A percentile compares a stretch with the other conserved stretches of the same genome.
Conservation (phyloP, 2,113 vertebrate species). For the Chionomys nivalis region DNA sequence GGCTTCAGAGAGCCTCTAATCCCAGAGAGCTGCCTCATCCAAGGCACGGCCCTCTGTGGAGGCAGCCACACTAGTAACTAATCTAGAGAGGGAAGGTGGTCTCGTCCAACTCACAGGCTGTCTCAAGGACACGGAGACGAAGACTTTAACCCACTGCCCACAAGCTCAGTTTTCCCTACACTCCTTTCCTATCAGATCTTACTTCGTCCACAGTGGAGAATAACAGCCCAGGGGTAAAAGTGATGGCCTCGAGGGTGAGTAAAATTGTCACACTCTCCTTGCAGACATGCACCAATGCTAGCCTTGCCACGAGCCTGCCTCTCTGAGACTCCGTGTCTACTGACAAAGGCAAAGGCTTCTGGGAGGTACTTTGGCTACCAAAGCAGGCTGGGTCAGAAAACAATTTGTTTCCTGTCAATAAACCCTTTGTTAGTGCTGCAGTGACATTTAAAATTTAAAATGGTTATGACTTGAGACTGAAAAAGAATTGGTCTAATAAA, state of each 20-base stretch:
- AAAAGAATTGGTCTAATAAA: constrained; percentile 70
- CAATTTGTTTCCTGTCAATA: constrained; percentile 53
- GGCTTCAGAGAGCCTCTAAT: background rate
- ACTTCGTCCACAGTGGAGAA: background rate
- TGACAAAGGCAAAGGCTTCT: background rate
- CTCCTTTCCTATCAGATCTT: background rate
- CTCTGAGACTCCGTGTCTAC: background rate
- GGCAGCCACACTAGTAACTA: background rate
- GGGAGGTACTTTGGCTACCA: background rate
- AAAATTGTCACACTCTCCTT: background rate
- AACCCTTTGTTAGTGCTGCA: constrained; percentile 51
- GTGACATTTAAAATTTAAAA: constrained; percentile 74
- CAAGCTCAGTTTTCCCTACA: background rate
- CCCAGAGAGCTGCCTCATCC: background rate
- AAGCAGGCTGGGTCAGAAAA: background rate
- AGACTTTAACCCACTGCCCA: background rate
- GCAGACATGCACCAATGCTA: background rate
- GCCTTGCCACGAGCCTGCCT: background rate
- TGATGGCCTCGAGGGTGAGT: background rate
- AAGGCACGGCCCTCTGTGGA: background rate
- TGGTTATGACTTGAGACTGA: constrained; percentile 72
- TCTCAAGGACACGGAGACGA: rapidly evolving
- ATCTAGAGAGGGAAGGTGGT: background rate
- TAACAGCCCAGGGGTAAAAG: background rate
- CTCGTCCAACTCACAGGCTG: background rate